Conservation (phyloP, 2,797 vertebrate species). For the Microtus agrestis region DNA sequence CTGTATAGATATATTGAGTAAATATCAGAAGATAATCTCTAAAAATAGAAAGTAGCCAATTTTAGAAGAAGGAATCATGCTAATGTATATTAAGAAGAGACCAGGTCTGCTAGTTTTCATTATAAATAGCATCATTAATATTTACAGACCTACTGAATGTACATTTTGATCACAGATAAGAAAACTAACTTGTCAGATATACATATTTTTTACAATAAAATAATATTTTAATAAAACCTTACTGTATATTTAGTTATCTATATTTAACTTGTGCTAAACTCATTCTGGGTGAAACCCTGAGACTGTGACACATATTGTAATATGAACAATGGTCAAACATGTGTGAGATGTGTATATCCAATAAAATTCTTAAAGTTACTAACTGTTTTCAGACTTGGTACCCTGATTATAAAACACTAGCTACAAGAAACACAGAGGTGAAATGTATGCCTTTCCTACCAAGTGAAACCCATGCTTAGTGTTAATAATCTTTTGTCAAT, state of each 20-base stretch:
- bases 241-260: conserved; percentile 40
- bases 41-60: neutral
- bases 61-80: neutral
- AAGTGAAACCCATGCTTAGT: conserved; percentile 65
- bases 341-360: conserved; percentile 7
- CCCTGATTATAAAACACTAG: conserved; percentile 73
- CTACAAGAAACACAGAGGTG: conserved; percentile 53
- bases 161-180: neutral
- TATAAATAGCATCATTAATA: neutral
- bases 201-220: conserved; percentile 50
- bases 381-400: conserved; percentile 59
- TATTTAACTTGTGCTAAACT: conserved; percentile 64
- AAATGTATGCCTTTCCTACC: conserved; percentile 68
- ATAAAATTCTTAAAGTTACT: conserved; percentile 35
- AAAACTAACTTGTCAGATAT: conserved; percentile 9
- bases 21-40: neutral
- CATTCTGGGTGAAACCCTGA: conserved; percentile 66
- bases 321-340: conserved; percentile 64
- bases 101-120: neutral
- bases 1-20: neutral
- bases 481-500: conserved; percentile 71
- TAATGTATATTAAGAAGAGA: neutral
- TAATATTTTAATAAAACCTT: conserved; percentile 42
- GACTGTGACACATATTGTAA: conserved; percentile 42
- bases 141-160: neutral